Base-by-base conservation (phyloP, 1,140 invertebrate genomes). In the Cydia splendana region DNA sequence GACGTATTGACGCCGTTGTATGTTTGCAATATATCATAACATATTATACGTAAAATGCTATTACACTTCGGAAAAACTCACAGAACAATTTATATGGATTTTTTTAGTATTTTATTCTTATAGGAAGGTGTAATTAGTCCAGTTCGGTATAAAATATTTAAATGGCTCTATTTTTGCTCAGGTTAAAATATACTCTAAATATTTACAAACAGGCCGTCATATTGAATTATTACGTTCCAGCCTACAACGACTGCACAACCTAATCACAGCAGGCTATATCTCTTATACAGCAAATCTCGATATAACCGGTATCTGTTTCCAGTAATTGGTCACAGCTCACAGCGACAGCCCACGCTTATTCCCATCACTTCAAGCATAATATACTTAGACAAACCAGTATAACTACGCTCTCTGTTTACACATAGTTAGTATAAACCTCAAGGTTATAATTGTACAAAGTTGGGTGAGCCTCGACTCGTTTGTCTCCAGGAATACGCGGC, bases 261-360 rank as follows among this genome's bases (percentile, higher is more conserved):
- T 62, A 62, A 62, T 62, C 57, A 62, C 57, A 62, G 57, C 57
- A 24, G 57, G 18, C 20, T 62, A 62, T 62, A 18, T 53, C 51
- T 53, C 51, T 62, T 62, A n/a, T 62, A 24, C 20, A 62, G 18
- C 57, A 62, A 62, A 62, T 62, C 57, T 62, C 57, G 18, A 62
- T 62, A 62, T 62, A 62, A 62, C 57, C 20, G 6, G 57, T 62
- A 62, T 62, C 57, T 62, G 57, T 62, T 62, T 62, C 57, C 57
- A 62, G 57, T 62, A 62, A 62, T 62, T 62, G 57, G 57, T 62
- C 57, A 62, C 57, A 62, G 57, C 57, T 62, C 57, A 62, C 57
- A 62, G 57, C 57, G 57, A 62, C 57, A 62, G 57, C 57, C 15
- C 15, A 62, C 15, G 20, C 20, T 18, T 9, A 62, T 62, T 62